Evolutionary conservation across 92 coral and sea anemone genomes (phyloP).

Genomic region (Blastomussa wellsi): DNA sequence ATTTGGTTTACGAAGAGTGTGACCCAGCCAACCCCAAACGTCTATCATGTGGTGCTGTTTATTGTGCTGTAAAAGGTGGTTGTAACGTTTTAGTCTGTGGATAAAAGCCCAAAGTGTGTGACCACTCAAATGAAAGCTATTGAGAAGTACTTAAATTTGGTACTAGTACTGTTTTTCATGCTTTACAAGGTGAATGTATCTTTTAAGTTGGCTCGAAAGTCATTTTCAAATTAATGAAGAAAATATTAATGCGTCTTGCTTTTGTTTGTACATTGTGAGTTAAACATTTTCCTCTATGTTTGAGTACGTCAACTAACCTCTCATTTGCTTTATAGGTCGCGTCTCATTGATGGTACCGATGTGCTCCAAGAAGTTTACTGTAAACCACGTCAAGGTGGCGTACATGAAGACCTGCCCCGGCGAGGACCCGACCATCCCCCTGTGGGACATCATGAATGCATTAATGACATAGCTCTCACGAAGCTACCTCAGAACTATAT

Average conservation of each 20-base stretch:
- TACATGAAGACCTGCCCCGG: slow-evolving; percentile 94
- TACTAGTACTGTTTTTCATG: not conserved
- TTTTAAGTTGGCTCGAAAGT: too few species aligned
- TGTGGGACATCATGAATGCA: slow-evolving; percentile 97
- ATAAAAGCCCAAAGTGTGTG: not conserved
- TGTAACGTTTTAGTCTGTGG: not conserved
- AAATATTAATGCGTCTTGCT: too few species aligned
- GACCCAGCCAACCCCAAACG: too few species aligned
- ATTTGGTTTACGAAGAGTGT: too few species aligned
- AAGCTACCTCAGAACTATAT: slow-evolving; percentile 91
- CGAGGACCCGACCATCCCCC: slow-evolving; percentile 98
- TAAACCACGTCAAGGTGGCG: slow-evolving; percentile 79
- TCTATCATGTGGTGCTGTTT: not conserved
- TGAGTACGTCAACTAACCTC: not conserved
- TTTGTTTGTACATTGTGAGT: not conserved
- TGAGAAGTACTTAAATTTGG: not conserved
- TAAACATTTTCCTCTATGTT: not conserved
- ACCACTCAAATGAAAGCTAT: not conserved
- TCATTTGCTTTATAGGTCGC: slow-evolving; percentile 59
- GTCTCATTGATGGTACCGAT: slow-evolving; percentile 96
- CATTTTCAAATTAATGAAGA: too few species aligned
- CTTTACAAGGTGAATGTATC: not conserved
- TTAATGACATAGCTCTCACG: slow-evolving; percentile 85
- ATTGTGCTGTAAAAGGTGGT: not conserved
- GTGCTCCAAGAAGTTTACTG: slow-evolving; percentile 93